These are phyloP conservation scores for Arrhamphus sclerolepis DNA, from an alignment of 2,797 vertebrate species.

Conservation along the genomic window DNA sequence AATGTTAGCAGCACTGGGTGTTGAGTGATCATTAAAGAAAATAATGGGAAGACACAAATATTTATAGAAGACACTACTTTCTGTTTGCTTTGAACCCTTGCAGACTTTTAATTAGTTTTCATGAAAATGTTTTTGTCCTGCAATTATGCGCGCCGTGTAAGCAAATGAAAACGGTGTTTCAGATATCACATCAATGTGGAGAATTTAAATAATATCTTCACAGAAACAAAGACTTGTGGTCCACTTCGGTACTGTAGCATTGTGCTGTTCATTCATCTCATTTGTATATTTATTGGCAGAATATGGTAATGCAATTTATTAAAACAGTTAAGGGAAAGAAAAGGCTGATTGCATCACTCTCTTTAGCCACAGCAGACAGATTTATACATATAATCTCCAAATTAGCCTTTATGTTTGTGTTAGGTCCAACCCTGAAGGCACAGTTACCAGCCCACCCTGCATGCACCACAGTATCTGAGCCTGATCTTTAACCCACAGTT, in stretches of 20 bases:
- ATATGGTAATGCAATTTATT: too few species aligned
- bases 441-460: background rate
- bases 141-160: slow-evolving; percentile 1
- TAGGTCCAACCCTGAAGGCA: background rate
- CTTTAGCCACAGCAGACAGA: too few species aligned
- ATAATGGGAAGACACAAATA: background rate
- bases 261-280: too few species aligned
- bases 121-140: slow-evolving; percentile 1
- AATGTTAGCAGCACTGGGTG: slow-evolving; percentile 38
- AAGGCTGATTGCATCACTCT: background rate
- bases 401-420: background rate
- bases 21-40: slow-evolving; percentile 32
- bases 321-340: too few species aligned
- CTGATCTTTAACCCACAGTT: slow-evolving; percentile 9
- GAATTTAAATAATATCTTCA: too few species aligned
- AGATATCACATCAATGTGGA: background rate
- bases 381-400: background rate
- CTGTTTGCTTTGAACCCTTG: slow-evolving; percentile 15
- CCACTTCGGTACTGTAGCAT: too few species aligned
- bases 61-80: slow-evolving; percentile 20
- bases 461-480: background rate
- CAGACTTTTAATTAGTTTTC: slow-evolving; percentile 25
- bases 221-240: too few species aligned
- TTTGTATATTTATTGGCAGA: too few species aligned
- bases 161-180: background rate